Conservation (phyloP, 1,140 invertebrate species). For the Caenorhabditis tropicalis region DNA sequence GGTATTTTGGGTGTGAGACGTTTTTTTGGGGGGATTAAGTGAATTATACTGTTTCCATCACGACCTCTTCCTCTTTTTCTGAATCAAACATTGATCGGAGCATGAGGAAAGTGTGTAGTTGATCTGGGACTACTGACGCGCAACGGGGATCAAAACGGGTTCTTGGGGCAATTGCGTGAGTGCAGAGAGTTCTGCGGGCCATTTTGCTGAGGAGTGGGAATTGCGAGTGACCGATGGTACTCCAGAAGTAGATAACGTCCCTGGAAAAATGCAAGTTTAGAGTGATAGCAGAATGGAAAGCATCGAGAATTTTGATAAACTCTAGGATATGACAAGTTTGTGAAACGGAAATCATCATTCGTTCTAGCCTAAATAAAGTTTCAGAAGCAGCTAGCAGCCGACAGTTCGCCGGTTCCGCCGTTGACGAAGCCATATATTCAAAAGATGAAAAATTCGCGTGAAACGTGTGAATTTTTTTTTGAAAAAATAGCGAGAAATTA, state of each 20-base stretch:
- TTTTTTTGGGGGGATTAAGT: background rate
- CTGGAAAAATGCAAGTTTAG: conserved; percentile 42
- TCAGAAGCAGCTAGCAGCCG: too few relatives aligned
- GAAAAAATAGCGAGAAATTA: too few relatives aligned
- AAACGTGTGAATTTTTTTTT: too few relatives aligned
- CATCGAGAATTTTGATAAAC: background rate
- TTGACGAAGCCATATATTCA: too few relatives aligned
- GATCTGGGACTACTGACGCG: conserved; percentile 43
- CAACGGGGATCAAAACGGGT: conserved; percentile 43
- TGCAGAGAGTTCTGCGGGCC: conserved; percentile 50
- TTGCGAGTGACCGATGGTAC: conserved; percentile 49
- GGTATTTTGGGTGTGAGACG: background rate
- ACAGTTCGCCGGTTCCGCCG: too few relatives aligned
- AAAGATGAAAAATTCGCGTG: too few relatives aligned
- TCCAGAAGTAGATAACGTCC: conserved; percentile 57
- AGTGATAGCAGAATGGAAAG: background rate
- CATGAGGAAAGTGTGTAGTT: conserved; percentile 55
- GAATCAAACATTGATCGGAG: conserved; percentile 52
- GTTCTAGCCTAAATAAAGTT: too few relatives aligned
- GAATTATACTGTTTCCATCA: background rate
- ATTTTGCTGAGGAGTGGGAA: conserved; percentile 50
- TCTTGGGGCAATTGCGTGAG: conserved; percentile 52
- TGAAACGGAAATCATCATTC: background rate
- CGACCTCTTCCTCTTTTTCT: conserved; percentile 28
- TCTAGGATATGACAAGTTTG: background rate